Evolutionary conservation across 2,113 vertebrate genomes (phyloP).

Genomic region (Chaetorhynchus papuensis): DNA sequence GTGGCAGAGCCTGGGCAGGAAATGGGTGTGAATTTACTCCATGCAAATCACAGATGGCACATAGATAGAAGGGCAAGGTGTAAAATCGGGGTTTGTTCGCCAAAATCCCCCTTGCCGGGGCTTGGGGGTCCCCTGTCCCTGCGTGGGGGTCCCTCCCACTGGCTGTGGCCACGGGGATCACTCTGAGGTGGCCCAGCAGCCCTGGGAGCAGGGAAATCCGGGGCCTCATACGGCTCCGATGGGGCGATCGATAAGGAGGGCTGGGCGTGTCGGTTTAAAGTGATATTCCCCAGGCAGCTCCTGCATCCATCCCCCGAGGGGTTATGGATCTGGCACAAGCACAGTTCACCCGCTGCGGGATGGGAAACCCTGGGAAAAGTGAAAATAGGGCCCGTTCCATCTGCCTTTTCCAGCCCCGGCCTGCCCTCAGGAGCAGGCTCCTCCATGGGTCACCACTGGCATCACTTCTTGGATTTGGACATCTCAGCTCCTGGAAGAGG

Average conservation of each 20-base stretch:
- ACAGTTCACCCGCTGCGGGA: fast-evolving
- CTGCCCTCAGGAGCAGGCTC: neutral
- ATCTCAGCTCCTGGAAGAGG: neutral
- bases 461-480: neutral
- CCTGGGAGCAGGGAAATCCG: neutral
- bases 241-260: neutral
- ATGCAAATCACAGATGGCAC: fast-evolving
- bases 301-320: neutral
- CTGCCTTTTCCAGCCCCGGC: neutral
- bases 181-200: neutral
- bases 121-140: neutral
- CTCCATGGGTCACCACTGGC: neutral
- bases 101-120: fast-evolving
- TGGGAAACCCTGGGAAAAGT: neutral
- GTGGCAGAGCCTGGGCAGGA: neutral
- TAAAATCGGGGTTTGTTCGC: neutral
- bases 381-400: neutral
- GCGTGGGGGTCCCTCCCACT: neutral
- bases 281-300: neutral
- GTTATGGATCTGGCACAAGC: neutral
- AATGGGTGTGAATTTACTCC: neutral
- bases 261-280: neutral
- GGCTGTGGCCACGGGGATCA: neutral
- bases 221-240: neutral
- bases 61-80: neutral